Base-by-base conservation (phyloP, 2,888 invertebrate species). In the Andrena praecox region DNA sequence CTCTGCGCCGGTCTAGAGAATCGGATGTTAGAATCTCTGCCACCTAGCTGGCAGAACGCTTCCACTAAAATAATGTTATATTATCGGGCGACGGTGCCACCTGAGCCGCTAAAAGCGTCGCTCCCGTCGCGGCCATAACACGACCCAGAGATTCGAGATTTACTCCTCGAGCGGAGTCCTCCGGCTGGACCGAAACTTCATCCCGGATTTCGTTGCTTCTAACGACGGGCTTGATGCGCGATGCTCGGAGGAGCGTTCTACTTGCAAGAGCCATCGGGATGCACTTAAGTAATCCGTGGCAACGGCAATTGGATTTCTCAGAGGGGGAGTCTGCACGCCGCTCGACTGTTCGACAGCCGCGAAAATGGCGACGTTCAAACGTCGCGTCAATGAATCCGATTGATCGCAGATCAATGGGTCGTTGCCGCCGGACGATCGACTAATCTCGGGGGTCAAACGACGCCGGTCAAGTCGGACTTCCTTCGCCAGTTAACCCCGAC, bases 391-490 rank as follows among this genome's bases (percentile, higher is more conserved):
- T 93, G 91, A 93, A 93, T 93, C 87, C 91, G 93, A 93, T 93
- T 93, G 93, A 93, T 93, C 92, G 91, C 91, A 87, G 91, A 93
- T 93, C 93, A 93, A 93, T 93, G 90, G 91, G 91, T 91, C 90
- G 84, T 89, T 86, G 86, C 85, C 86, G 85, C 87, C 86, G 84
- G 85, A 89, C 87, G 89, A 91, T 91, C 88, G 88, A 88, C 89
- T 85, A 90, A 91, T 91, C 86, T 80, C 76, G 80, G 67, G 88
- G 92, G 93, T 93, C 91, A 93, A 93, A 88, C 89, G 90, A 91
- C 87, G 87, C 89, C 89, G 90, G 90, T 89, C 92, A 91, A 91
- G 90, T 91, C 91, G 90, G 91, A 92, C 93, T 93, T 92, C 92
- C 93, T 92, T 90, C 92, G 89, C 86, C 88, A 91, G 90, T 92